phyloP scores from a whole-genome alignment of 2,888 invertebrate species.

The Synanthedon andrenaeformis region DNA sequence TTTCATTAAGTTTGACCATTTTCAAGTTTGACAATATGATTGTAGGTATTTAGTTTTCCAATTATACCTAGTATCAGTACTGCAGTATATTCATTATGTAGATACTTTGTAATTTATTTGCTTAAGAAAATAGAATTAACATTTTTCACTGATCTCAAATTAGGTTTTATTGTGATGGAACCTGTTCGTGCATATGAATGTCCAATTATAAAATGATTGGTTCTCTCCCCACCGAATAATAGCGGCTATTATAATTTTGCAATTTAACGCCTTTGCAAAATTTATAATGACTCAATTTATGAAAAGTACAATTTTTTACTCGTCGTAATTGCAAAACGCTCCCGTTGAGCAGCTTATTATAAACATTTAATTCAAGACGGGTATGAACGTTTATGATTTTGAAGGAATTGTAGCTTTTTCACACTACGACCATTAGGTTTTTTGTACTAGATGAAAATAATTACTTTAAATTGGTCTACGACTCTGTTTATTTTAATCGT shows the following conservation, averaged over 20 bases:
- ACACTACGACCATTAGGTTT: too few species aligned
- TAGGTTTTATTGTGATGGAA: too few species aligned
- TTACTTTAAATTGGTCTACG: not conserved
- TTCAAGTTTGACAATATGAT: too few species aligned
- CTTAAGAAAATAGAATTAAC: too few species aligned
- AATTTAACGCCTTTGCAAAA: slow-evolving; percentile 55
- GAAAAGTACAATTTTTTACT: slow-evolving; percentile 22
- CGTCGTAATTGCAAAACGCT: slow-evolving; percentile 23
- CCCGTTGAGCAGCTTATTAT: slow-evolving; percentile 34
- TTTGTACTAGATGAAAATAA: not conserved
- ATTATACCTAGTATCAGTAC: too few species aligned
- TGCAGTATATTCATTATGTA: too few species aligned
- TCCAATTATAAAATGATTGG: slow-evolving; percentile 17
- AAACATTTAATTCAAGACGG: slow-evolving; percentile 5
- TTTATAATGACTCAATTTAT: slow-evolving; percentile 58
- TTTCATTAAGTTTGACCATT: too few species aligned
- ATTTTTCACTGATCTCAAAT: too few species aligned
- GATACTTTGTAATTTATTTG: too few species aligned
- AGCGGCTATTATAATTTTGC: slow-evolving; percentile 40
- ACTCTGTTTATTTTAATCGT: not conserved
- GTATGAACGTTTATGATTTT: not conserved
- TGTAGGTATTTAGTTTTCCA: too few species aligned
- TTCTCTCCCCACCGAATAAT: slow-evolving; percentile 39
- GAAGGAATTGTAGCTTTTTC: not conserved
- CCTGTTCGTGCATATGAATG: too few species aligned